phyloP scores from a whole-genome alignment of 2,797 vertebrate genomes.

The Lithobates pipiens region DNA sequence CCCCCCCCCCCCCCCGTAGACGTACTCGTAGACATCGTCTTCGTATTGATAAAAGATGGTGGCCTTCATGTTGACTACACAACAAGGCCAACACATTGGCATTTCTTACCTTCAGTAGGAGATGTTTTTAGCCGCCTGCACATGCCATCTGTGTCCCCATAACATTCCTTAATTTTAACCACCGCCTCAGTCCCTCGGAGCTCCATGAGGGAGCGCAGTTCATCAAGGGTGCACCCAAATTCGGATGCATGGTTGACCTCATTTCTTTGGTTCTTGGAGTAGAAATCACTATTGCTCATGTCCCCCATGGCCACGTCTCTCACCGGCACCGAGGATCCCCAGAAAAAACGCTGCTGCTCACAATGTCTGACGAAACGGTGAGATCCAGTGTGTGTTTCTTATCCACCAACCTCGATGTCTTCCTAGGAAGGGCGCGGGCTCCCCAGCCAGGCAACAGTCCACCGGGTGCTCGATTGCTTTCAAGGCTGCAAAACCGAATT shows the following conservation, averaged over 20 bases:
- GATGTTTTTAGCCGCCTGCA: conserved; percentile 95
- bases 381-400: conserved; percentile 64
- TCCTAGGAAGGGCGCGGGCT: conserved; percentile 60
- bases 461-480: conserved; percentile 75
- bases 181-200: conserved; percentile 93
- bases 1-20: too few species aligned
- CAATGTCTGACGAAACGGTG: conserved; percentile 34
- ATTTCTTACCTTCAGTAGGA: conserved; percentile 89
- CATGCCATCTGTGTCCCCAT: conserved; percentile 90
- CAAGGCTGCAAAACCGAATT: conserved; percentile 91
- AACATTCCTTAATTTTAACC: conserved; percentile 96
- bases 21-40: too few species aligned
- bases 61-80: too few species aligned
- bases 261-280: conserved; percentile 99
- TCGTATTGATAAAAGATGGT: too few species aligned
- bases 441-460: conserved; percentile 73
- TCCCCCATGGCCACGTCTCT: conserved; percentile 90
- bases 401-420: conserved; percentile 48
- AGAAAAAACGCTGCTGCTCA: conserved; percentile 54
- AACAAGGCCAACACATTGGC: too few species aligned
- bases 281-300: conserved; percentile 99
- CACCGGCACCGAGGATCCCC: conserved; percentile 58
- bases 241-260: conserved; percentile 88
- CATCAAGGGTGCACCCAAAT: conserved; percentile 92
- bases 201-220: conserved; percentile 97